Percentiles rank a stretch among this genome's conserved stretches.
Evolutionary conservation across 2,113 vertebrate genomes (phyloP).

Genomic region (Tautogolabrus adspersus): DNA sequence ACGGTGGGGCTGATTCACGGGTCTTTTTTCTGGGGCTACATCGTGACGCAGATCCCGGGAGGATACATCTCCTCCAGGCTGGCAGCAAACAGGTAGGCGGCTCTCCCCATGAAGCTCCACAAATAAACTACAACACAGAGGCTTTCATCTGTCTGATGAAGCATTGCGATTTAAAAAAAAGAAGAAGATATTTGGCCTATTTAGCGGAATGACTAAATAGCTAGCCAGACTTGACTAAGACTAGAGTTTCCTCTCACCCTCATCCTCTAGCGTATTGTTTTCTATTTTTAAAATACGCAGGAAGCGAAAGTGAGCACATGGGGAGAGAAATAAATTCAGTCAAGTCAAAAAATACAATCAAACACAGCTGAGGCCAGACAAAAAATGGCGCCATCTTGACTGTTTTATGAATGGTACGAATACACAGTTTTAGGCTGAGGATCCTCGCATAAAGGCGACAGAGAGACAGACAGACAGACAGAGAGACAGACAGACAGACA

Average conservation of each 20-base stretch:
- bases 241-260: background rate
- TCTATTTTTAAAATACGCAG: background rate
- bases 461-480: background rate
- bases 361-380: background rate
- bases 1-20: conserved; percentile 98
- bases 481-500: conserved; percentile 11
- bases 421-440: background rate
- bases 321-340: background rate
- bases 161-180: background rate
- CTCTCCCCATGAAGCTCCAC: conserved; percentile 5
- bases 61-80: conserved; percentile 96
- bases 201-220: conserved; percentile 11
- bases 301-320: conserved; percentile 4
- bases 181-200: conserved; percentile 5
- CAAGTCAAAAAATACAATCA: background rate
- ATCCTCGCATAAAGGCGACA: conserved; percentile 12
- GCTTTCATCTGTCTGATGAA: background rate
- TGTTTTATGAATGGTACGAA: conserved; percentile 11
- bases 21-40: conserved; percentile 99
- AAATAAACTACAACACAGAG: conserved; percentile 3
- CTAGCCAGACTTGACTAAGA: background rate
- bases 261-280: background rate
- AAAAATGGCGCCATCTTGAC: background rate
- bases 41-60: conserved; percentile 98
- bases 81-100: conserved; percentile 95